Percentiles rank a stretch among this genome's conserved stretches.
Conservation (phyloP, 2,113 vertebrate species). For the Mandrillus leucophaeus region DNA sequence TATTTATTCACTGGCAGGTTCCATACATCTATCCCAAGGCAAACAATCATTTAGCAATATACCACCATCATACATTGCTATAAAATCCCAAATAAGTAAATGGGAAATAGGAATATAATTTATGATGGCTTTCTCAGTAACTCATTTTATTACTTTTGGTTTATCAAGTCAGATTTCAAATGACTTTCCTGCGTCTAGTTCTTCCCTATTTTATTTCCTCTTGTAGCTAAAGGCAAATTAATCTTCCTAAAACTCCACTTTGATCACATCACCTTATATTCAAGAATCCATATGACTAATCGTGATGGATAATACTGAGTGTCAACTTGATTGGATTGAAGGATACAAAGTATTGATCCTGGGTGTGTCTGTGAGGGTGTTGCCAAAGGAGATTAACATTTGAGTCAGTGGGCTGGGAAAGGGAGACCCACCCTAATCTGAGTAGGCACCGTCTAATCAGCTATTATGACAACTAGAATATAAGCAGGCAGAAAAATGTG, state of each 20-base stretch:
- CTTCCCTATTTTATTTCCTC: background rate
- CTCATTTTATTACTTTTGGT: background rate
- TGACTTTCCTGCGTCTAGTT: background rate
- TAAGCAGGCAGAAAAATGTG: too few relatives aligned
- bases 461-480: too few relatives aligned
- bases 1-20: background rate
- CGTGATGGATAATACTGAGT: too few relatives aligned
- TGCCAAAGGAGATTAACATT: too few relatives aligned
- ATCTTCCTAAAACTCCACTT: constrained; percentile 18
- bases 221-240: background rate
- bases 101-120: background rate
- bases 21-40: background rate
- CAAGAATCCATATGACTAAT: background rate
- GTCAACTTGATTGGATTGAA: too few relatives aligned
- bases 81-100: constrained; percentile 25
- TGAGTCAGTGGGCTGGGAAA: too few relatives aligned
- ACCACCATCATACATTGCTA: background rate
- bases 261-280: background rate
- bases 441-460: too few relatives aligned
- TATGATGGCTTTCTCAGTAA: background rate
- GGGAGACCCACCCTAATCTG: too few relatives aligned
- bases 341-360: too few relatives aligned
- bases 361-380: too few relatives aligned
- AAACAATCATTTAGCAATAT: background rate
- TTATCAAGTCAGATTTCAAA: constrained; percentile 44